phyloP scores from a whole-genome alignment of 2,113 vertebrate genomes.

The Climacteris rufus region DNA sequence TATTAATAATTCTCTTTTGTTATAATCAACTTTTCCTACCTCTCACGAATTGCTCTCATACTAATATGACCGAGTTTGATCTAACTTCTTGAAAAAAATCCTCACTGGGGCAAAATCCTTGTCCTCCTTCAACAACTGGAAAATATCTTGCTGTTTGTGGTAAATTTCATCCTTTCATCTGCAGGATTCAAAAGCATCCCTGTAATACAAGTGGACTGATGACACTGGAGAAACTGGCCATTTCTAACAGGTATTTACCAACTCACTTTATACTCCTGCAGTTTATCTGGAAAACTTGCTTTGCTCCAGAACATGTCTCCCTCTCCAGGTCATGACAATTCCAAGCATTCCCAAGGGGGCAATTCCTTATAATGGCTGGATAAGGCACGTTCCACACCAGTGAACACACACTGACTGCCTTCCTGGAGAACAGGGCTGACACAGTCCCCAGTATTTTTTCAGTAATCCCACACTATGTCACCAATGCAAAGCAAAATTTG shows the following conservation, averaged over 20 bases:
- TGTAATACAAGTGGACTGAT: not conserved
- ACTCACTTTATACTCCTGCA: fast-evolving
- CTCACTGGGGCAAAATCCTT: not conserved
- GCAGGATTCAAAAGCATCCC: not conserved
- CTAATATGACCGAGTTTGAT: not conserved
- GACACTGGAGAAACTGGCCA: not conserved
- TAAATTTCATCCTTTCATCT: not conserved
- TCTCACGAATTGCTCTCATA: not conserved
- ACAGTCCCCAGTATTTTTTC: too few species aligned
- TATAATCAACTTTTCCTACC: not conserved
- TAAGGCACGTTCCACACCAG: fast-evolving
- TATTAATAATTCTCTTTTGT: constrained; percentile 67
- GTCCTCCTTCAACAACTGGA: not conserved
- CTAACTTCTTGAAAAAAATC: not conserved
- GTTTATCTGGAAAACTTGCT: not conserved
- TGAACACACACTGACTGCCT: fast-evolving
- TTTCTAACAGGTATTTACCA: not conserved
- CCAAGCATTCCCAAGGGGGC: not conserved
- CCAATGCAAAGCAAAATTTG: not conserved
- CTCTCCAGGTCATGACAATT: not conserved
- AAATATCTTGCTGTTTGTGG: not conserved
- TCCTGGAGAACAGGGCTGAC: not conserved
- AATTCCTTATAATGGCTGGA: not conserved
- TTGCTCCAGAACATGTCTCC: not conserved
- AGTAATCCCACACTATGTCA: not conserved